phyloP scores from a whole-genome alignment of 2,888 invertebrate genomes.

The Chrysotoxum bicinctum region DNA sequence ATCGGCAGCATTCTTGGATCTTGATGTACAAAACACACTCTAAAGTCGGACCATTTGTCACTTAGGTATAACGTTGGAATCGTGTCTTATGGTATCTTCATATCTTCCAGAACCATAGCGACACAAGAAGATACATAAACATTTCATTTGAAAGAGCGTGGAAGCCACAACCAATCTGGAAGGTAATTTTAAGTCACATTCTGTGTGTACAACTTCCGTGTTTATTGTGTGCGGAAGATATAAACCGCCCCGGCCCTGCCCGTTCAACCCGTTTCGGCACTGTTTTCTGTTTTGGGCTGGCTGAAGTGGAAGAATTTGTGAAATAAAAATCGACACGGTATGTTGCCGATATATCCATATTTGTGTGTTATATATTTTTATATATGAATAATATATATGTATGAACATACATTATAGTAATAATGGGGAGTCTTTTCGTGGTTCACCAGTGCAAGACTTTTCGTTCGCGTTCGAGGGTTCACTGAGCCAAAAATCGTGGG shows the following conservation, averaged over 20 bases:
- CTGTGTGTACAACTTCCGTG: conserved; percentile 54
- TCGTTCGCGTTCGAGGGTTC: conserved; percentile 59
- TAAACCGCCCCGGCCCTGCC: conserved; percentile 5
- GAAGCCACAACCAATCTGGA: conserved; percentile 28
- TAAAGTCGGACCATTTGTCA: conserved; percentile 28
- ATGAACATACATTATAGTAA: conserved; percentile 39
- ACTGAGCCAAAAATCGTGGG: conserved; percentile 70
- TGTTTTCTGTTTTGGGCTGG: neutral
- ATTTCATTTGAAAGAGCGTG: conserved; percentile 37
- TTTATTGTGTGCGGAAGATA: conserved; percentile 60
- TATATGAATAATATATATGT: neutral
- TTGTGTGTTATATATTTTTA: neutral
- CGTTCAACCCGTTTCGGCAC: neutral
- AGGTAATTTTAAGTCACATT: conserved; percentile 45
- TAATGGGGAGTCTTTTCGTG: conserved; percentile 39
- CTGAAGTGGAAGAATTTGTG: conserved; percentile 24
- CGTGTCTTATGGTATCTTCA: neutral
- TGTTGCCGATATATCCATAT: conserved; percentile 10
- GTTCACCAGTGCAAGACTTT: conserved; percentile 43
- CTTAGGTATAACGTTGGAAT: conserved; percentile 6
- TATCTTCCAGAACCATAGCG: conserved; percentile 23
- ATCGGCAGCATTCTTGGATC: conserved; percentile 20
- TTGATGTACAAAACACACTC: conserved; percentile 33
- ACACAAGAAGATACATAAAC: conserved; percentile 30
- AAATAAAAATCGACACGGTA: conserved; percentile 57